A percentile compares a stretch with the other conserved stretches of the same genome.
Conservation (phyloP, 1,140 invertebrate genomes). For the Apolygus lucorum region DNA sequence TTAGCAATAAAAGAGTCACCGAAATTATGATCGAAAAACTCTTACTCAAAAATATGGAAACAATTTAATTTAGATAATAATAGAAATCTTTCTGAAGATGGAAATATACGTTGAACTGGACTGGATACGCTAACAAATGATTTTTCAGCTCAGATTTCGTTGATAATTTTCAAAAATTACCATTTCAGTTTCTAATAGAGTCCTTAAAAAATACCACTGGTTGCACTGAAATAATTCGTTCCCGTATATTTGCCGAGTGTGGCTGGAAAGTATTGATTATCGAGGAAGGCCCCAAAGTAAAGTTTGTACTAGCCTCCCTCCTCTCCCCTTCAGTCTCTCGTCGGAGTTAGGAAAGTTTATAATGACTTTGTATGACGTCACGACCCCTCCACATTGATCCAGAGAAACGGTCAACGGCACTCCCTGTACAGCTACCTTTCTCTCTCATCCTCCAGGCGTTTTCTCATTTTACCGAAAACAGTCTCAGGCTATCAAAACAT, state of each 20-base stretch:
- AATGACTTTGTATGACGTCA: slow-evolving; percentile 24
- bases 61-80: too few relatives aligned
- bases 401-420: slow-evolving; percentile 22
- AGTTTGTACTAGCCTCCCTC: slow-evolving; percentile 21
- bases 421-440: slow-evolving; percentile 4
- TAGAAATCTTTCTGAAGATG: too few relatives aligned
- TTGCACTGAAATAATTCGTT: not conserved
- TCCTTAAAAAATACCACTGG: too few relatives aligned
- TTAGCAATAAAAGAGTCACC: too few relatives aligned
- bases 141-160: too few relatives aligned
- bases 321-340: slow-evolving; percentile 2
- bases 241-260: slow-evolving; percentile 15
- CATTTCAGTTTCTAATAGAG: too few relatives aligned
- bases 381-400: slow-evolving; percentile 18
- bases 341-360: slow-evolving; percentile 23
- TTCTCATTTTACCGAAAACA: not conserved
- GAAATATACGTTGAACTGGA: too few relatives aligned
- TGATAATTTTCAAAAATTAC: too few relatives aligned
- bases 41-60: too few relatives aligned
- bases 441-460: not conserved
- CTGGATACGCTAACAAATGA: too few relatives aligned
- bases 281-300: slow-evolving; percentile 22
- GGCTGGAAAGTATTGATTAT: slow-evolving; percentile 21
- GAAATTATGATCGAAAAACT: too few relatives aligned
- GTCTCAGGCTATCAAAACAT: not conserved